Percentiles rank a stretch among this genome's conserved stretches.
Evolutionary conservation across 2,888 invertebrate species (phyloP).

Genomic region (Pseudoips prasinana): DNA sequence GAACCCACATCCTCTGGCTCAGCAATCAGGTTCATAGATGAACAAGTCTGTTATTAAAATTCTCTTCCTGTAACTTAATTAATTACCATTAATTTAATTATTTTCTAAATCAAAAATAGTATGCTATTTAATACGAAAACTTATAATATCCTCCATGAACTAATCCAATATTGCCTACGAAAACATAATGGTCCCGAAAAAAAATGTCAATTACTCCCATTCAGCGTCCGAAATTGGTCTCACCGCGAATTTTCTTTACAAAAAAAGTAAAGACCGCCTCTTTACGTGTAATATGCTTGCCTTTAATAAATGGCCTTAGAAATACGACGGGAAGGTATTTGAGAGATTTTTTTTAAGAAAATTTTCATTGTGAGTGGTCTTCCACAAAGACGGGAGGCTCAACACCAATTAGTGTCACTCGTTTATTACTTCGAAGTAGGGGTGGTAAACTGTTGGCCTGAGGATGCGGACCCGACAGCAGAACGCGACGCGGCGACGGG

Average conservation of each 20-base stretch:
- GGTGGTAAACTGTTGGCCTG: constrained; percentile 18
- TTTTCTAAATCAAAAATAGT: not conserved
- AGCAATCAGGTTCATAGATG: no score
- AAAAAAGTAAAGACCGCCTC: constrained; percentile 35
- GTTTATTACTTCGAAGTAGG: constrained; percentile 59
- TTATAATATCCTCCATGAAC: no score
- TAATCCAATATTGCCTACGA: not conserved
- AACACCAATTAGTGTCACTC: constrained; percentile 71
- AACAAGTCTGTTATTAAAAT: no score
- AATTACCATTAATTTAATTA: not conserved
- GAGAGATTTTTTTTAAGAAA: constrained; percentile 43
- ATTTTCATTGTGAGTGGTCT: constrained; percentile 50
- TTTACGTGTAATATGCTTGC: constrained; percentile 45
- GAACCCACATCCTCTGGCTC: no score
- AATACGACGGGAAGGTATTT: constrained; percentile 43
- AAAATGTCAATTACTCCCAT: constrained; percentile 37
- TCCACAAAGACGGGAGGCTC: constrained; percentile 43
- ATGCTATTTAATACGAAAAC: no score
- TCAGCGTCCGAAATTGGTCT: constrained; percentile 40
- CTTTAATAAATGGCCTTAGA: constrained; percentile 49
- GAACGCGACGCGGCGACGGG: no score
- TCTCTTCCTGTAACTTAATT: no score
- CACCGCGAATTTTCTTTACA: constrained; percentile 35
- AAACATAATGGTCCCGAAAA: constrained; percentile 24
- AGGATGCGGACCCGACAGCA: not conserved